Conservation (phyloP, 2,888 invertebrate genomes). For the Habroteleia sp. region DNA sequence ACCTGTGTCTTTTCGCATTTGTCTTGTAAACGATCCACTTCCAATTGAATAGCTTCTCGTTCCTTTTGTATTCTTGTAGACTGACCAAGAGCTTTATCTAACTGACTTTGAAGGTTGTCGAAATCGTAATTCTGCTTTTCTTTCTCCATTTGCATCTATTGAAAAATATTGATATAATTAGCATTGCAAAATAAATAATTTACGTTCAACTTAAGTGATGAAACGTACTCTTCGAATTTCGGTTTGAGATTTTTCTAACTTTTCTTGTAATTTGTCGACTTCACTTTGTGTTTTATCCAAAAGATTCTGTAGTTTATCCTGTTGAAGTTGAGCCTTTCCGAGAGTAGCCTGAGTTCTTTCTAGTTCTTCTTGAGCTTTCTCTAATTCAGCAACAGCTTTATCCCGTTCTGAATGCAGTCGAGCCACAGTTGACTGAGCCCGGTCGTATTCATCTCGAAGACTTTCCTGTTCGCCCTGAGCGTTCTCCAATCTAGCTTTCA, state of each 20-base stretch:
- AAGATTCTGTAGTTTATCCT: constrained; percentile 94
- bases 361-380: constrained; percentile 93
- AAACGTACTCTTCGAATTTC: constrained; percentile 90
- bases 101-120: constrained; percentile 93
- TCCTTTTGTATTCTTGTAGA: constrained; percentile 94
- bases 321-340: constrained; percentile 94
- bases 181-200: too few species aligned
- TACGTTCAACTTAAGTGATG: not conserved
- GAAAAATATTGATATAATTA: too few species aligned
- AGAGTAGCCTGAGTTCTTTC: constrained; percentile 94
- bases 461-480: constrained; percentile 97
- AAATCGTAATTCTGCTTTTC: constrained; percentile 95
- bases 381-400: constrained; percentile 90
- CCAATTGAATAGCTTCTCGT: constrained; percentile 91
- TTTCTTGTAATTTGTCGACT: constrained; percentile 94
- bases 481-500: constrained; percentile 96
- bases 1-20: constrained; percentile 95
- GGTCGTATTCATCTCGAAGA: constrained; percentile 94
- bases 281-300: constrained; percentile 95
- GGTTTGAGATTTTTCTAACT: constrained; percentile 89
- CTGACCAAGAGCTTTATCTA: constrained; percentile 94
- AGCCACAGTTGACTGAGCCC: constrained; percentile 90
- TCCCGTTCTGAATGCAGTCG: constrained; percentile 94
- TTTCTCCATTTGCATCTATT: constrained; percentile 91
- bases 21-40: constrained; percentile 92